A percentile compares a stretch with the other conserved stretches of the same genome.
These are phyloP conservation scores for Tetramorium parvispinum DNA, from an alignment of 1,140 invertebrate species.

Conservation along the genomic window DNA sequence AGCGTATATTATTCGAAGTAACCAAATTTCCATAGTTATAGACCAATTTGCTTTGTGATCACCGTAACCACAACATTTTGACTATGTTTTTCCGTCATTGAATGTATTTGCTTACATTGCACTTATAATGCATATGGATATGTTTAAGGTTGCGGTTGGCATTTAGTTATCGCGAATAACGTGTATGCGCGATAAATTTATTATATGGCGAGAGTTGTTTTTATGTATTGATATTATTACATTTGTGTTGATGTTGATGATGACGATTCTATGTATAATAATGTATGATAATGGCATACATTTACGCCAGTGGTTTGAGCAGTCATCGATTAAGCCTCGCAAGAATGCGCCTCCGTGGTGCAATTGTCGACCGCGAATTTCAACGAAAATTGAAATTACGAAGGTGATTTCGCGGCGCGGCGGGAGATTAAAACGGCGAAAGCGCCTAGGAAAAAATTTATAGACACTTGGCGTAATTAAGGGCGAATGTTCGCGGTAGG, in stretches of 20 bases:
- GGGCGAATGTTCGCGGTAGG: not conserved
- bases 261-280: too few relatives aligned
- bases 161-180: conserved; percentile 23
- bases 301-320: not conserved
- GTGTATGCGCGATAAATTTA: not conserved
- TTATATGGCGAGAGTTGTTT: not conserved
- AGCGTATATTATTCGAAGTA: conserved; percentile 23
- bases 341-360: not conserved
- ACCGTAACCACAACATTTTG: not conserved
- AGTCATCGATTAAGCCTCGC: not conserved
- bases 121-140: not conserved
- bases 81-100: conserved; percentile 9
- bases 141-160: conserved; percentile 5
- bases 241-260: too few relatives aligned
- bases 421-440: conserved; percentile 8
- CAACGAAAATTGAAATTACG: conserved; percentile 19
- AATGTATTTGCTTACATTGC: not conserved
- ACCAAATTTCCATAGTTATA: not conserved
- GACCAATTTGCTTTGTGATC: conserved; percentile 41
- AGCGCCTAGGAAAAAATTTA: conserved; percentile 25
- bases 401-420: not conserved
- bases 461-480: conserved; percentile 53
- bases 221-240: not conserved
- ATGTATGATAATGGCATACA: not conserved
- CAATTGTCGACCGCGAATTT: not conserved